Evolutionary conservation across 2,888 invertebrate genomes (phyloP).

Genomic region (Margaritifera margaritifera): DNA sequence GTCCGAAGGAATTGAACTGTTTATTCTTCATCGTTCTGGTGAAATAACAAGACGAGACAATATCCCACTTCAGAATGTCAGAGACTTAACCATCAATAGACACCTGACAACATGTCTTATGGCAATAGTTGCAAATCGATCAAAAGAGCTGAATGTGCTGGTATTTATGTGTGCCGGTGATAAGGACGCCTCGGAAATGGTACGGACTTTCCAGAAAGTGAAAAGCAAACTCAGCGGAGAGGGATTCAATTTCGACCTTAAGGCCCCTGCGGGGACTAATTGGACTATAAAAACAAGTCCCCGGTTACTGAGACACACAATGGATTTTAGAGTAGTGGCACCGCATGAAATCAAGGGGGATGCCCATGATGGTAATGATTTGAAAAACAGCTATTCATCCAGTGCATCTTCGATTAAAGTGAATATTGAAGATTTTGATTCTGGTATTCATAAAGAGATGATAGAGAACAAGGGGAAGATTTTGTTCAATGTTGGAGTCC

Average conservation of each 20-base stretch:
- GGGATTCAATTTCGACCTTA: slow-evolving; percentile 29
- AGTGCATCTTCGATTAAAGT: no score
- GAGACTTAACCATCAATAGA: slow-evolving; percentile 45
- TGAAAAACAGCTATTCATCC: no score
- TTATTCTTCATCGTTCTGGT: slow-evolving; percentile 27
- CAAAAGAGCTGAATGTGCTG: slow-evolving; percentile 31
- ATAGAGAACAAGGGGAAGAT: slow-evolving; percentile 2
- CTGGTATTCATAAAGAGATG: slow-evolving; percentile 8
- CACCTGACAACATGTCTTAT: slow-evolving; percentile 37
- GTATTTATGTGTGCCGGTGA: slow-evolving; percentile 42
- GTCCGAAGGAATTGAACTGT: slow-evolving; percentile 37
- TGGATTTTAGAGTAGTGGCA: no score
- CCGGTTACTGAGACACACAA: no score
- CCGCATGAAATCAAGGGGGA: no score
- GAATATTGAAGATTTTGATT: no score
- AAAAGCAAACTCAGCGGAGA: slow-evolving; percentile 31
- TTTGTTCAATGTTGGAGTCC: not conserved
- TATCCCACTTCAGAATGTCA: slow-evolving; percentile 39
- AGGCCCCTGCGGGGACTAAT: slow-evolving; percentile 28
- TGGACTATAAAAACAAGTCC: slow-evolving; percentile 26
- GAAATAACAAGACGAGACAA: slow-evolving; percentile 25
- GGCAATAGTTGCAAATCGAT: slow-evolving; percentile 42
- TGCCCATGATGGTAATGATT: no score
- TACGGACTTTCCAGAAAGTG: slow-evolving; percentile 28
- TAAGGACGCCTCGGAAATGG: slow-evolving; percentile 35